Conservation (phyloP, 35 echinoderm and acorn worm genomes). For the Holothuria glaberrima region DNA sequence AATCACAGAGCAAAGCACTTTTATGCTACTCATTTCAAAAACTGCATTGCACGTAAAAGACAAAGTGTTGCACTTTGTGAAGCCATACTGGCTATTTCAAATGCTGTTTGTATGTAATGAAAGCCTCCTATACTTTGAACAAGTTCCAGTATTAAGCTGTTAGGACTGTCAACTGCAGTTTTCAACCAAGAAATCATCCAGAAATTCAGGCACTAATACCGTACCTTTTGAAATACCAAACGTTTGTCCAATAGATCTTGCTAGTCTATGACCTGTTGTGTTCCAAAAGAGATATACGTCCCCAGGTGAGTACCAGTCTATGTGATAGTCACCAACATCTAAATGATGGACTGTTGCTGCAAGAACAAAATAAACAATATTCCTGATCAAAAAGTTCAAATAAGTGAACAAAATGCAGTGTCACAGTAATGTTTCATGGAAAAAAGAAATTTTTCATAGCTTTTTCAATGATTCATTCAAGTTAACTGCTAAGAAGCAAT, state of each 20-base stretch:
- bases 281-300: constrained; percentile 87
- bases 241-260: constrained; percentile 88
- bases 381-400: background rate
- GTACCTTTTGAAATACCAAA: constrained; percentile 97
- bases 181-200: no score
- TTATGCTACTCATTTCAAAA: no score
- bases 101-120: no score
- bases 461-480: no score
- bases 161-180: no score
- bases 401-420: background rate
- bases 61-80: no score
- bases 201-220: background rate
- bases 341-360: constrained; percentile 63
- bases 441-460: background rate
- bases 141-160: no score
- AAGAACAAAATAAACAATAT: background rate
- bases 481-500: no score
- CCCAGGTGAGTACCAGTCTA: constrained; percentile 84
- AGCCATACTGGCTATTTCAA: no score
- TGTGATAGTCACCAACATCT: constrained; percentile 76
- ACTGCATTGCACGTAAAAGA: no score
- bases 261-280: constrained; percentile 84
- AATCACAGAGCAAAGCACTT: no score
- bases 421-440: background rate
- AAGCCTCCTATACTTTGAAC: no score